Conservation (phyloP, 2,888 invertebrate genomes). For the Dolomedes plantarius region DNA sequence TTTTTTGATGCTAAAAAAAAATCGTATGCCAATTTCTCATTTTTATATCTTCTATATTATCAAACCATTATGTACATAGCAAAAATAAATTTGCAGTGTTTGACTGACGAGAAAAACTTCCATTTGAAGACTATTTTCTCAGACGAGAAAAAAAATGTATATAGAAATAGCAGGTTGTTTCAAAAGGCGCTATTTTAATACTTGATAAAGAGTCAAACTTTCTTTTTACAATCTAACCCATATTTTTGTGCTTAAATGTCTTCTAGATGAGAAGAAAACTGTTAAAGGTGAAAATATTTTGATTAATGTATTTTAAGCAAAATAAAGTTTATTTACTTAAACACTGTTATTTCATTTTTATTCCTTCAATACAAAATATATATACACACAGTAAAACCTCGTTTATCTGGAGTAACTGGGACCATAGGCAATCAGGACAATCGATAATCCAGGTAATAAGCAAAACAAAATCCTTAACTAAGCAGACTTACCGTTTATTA, state of each 20-base stretch:
- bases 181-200: neutral
- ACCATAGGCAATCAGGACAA: no score
- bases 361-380: no score
- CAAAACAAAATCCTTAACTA: no score
- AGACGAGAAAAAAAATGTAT: no score
- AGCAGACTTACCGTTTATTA: no score
- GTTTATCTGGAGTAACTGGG: no score
- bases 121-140: no score
- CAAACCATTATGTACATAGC: neutral
- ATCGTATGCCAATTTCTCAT: neutral
- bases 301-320: slow-evolving; percentile 53
- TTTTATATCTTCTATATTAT: neutral
- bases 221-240: neutral
- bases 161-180: neutral
- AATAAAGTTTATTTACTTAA: slow-evolving; percentile 55
- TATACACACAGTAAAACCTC: no score
- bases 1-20: neutral
- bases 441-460: no score
- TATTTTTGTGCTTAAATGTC: neutral
- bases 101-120: no score
- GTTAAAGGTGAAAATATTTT: slow-evolving; percentile 25
- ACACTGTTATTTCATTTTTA: no score
- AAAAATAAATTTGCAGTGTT: neutral
- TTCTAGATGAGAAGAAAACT: neutral
- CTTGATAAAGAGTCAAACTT: neutral